Percentiles rank a stretch among this genome's conserved stretches.
phyloP scores from a whole-genome alignment of 1,140 invertebrate genomes.

The Ephestia elutella region DNA sequence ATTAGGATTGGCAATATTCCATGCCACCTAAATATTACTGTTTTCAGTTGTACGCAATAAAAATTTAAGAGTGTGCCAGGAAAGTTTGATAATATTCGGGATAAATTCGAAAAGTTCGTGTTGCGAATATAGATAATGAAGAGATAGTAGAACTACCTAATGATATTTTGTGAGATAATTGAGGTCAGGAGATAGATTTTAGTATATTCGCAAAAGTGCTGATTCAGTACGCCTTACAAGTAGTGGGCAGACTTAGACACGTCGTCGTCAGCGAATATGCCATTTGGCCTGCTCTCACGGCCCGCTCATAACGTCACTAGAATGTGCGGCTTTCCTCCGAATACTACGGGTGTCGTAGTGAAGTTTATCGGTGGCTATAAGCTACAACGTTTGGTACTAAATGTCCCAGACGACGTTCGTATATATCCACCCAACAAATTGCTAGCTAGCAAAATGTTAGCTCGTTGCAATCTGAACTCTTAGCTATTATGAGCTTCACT shows the following conservation, averaged over 20 bases:
- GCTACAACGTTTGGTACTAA: neutral
- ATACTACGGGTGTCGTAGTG: slow-evolving; percentile 21
- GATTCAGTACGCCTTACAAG: slow-evolving; percentile 24
- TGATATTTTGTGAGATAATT: slow-evolving; percentile 25
- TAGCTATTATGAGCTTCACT: slow-evolving; percentile 3
- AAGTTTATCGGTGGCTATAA: slow-evolving; percentile 2
- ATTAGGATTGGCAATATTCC: slow-evolving; percentile 46
- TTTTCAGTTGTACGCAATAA: slow-evolving; percentile 31
- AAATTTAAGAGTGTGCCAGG: slow-evolving; percentile 30
- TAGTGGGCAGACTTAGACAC: slow-evolving; percentile 20
- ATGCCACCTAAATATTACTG: slow-evolving; percentile 37
- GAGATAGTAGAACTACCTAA: too few species aligned
- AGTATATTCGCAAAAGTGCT: slow-evolving; percentile 16
- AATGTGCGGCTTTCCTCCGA: slow-evolving; percentile 9
- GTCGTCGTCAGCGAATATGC: slow-evolving; percentile 31
- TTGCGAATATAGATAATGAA: neutral
- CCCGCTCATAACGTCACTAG: slow-evolving; percentile 10
- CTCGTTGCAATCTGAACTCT: slow-evolving; percentile 3
- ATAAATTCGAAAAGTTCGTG: slow-evolving; percentile 14
- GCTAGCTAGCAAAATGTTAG: neutral
- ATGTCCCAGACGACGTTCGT: neutral
- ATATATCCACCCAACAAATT: neutral
- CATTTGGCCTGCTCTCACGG: slow-evolving; percentile 16
- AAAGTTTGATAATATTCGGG: slow-evolving; percentile 11
- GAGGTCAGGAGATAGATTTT: slow-evolving; percentile 20